Evolutionary conservation across 2,113 vertebrate genomes (phyloP), one percentile per base, ranked within the genome.

Genomic region (Lasiurus borealis): DNA sequence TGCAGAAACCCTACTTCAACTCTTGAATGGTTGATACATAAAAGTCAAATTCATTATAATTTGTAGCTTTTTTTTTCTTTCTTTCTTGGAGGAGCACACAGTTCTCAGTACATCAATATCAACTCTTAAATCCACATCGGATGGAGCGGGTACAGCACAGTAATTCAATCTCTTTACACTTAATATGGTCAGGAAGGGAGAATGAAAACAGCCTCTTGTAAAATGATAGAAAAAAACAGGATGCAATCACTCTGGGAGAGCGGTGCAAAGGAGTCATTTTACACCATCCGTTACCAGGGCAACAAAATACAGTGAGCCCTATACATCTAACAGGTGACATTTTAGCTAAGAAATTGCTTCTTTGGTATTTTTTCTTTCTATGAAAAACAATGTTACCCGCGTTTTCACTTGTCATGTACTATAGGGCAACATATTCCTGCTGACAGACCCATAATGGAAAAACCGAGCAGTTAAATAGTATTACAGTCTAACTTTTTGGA

Each of bases 41-140:
- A 98, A 98, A 99, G 98, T 99, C 98, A 99, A 98, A 98, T 98
- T 99, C 98, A 98, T 99, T 98, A 98, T 99, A 99, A 99, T 99
- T 99, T 98, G 98, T 98, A 98, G 98, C 97, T 97, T 98, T 98
- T 98, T 97, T 96, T 98, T 98, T 54, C n/a, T 52, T 52, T 50
- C 11, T 54, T 98, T 93, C 98, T 98, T 97, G 98, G 98, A 98
- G 98, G 98, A 98, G 98, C 98, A 98, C 85, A 15, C 94, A 94
- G 97, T 98, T 98, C 98, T 98, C 97, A 98, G 98, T 98, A 98
- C 98, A 99, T 99, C 98, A 99, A 98, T 99, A 98, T 99, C 98
- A 98, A 98, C 98, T 98, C 98, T 98, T 99, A 98, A 98, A 99
- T 98, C 98, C 98, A 98, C 98, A 98, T 98, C 52, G 88, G 98